phyloP scores from a whole-genome alignment of 2,888 invertebrate species.

The Lithophane leautieri region DNA sequence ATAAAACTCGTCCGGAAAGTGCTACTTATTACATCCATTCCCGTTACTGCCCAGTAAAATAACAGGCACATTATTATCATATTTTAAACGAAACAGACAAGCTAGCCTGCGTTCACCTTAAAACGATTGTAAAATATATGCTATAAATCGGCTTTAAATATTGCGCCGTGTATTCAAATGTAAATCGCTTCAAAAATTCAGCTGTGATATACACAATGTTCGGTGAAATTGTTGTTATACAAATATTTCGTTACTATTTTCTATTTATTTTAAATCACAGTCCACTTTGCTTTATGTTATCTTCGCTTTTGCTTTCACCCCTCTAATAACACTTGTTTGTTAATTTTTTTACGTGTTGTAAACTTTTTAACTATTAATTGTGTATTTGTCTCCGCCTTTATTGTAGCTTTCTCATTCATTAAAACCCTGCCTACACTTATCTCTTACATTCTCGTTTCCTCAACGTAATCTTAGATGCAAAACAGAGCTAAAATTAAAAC shows the following conservation, averaged over 20 bases:
- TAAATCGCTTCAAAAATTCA: conserved; percentile 30
- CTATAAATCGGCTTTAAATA: conserved; percentile 11
- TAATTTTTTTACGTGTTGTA: conserved; percentile 40
- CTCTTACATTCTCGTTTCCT: neutral
- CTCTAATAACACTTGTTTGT: conserved; percentile 21
- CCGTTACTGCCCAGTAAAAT: neutral
- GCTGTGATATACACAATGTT: neutral
- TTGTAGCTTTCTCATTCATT: neutral
- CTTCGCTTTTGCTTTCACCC: conserved; percentile 52
- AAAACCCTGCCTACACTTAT: neutral
- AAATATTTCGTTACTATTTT: conserved; percentile 24
- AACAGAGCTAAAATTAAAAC: neutral
- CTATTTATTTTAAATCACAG: conserved; percentile 23
- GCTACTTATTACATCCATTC: neutral
- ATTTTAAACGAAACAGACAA: neutral
- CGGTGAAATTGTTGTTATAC: neutral
- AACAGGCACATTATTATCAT: neutral
- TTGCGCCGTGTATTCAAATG: neutral
- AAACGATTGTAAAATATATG: conserved; percentile 7
- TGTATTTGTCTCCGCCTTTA: neutral
- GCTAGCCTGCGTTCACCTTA: neutral
- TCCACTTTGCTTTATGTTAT: conserved; percentile 37
- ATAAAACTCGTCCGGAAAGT: neutral
- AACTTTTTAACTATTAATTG: conserved; percentile 34
- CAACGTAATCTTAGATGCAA: neutral